Base-by-base conservation (phyloP, 1,140 invertebrate genomes). In the Drosophila repleta region DNA sequence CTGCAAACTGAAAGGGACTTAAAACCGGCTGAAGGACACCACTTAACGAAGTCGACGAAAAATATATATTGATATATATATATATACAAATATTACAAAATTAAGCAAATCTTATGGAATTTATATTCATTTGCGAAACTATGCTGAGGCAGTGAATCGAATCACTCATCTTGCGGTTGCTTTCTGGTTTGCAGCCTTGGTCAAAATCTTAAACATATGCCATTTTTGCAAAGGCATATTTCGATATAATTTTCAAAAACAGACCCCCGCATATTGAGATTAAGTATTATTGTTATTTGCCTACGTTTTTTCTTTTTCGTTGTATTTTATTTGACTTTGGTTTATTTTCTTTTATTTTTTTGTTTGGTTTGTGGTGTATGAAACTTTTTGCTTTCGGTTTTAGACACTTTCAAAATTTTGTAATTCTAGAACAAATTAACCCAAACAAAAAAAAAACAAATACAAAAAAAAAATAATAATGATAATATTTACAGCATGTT, bases 391-490 rank as follows among this genome's bases (percentile, higher is more conserved):
- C 46, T 55, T 80, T 76, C 56, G 61, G 62, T 67, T 78, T 73
- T 84, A 84, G 80, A 18, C 48, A 60, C 67, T 76, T 76, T 84
- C 67, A 58, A 76, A 84, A 74, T 70, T 72, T 18, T 73, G 35
- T 77, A 76, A 41, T 15, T 35, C 46, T 73, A 80, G 58, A 73
- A 45, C n/a, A 32, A 55, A 39, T 15, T 35, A 61, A 64, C 52
- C 67, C 76, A 76, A 76, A 56, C 51, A 32, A 45, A 67, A 66
- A 61, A 64, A 13, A 55, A 52, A 51, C 29, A 37, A 56, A 21
- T 69, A 39, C 7, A 70, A 49, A 13, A 32, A 62, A 11, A 11
- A 8, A 56, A 46, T 26, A 37, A 20, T 3, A 46, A 6, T 35
- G 32, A 17, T 29, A 58, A 3, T 35, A 60, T 61, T 46, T 21